Evolutionary conservation across 2,113 vertebrate species (phyloP).

Genomic region (Leptobrachium ailaonicum): DNA sequence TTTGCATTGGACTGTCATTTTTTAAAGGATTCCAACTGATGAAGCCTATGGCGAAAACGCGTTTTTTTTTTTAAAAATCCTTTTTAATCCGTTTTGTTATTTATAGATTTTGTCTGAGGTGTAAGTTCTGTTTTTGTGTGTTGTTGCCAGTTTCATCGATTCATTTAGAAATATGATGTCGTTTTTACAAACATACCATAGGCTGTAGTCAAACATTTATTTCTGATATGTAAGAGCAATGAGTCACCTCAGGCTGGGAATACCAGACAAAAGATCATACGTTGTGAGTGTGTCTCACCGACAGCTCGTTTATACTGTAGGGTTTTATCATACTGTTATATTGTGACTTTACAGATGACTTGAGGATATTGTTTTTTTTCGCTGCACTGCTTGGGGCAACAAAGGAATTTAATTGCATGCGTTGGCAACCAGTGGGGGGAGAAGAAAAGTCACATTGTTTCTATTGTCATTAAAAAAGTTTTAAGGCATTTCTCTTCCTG

Average conservation of each 20-base stretch:
- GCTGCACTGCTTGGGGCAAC: conserved; percentile 8
- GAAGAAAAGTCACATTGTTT: conserved; percentile 38
- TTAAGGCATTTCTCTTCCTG: conserved; percentile 32
- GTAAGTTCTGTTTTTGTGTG: no score
- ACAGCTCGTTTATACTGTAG: conserved; percentile 8
- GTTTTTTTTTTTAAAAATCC: no score
- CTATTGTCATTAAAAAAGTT: conserved; percentile 43
- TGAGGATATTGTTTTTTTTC: conserved; percentile 20
- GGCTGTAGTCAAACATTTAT: no score
- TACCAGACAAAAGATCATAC: not conserved
- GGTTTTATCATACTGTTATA: conserved; percentile 15
- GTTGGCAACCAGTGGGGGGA: conserved; percentile 2
- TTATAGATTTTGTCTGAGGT: no score
- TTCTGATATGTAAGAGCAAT: no score
- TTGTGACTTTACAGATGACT: conserved; percentile 16
- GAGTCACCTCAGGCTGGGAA: no score
- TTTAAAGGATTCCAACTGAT: no score
- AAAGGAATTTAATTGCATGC: conserved; percentile 1
- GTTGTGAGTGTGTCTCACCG: not conserved
- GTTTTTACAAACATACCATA: not conserved
- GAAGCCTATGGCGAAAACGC: no score
- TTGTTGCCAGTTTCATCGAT: no score
- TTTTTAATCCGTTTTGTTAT: no score
- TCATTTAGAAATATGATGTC: no score
- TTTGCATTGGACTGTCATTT: no score